These are phyloP conservation scores for Brenthis ino DNA, from an alignment of 2,888 invertebrate species.

Conservation along the genomic window DNA sequence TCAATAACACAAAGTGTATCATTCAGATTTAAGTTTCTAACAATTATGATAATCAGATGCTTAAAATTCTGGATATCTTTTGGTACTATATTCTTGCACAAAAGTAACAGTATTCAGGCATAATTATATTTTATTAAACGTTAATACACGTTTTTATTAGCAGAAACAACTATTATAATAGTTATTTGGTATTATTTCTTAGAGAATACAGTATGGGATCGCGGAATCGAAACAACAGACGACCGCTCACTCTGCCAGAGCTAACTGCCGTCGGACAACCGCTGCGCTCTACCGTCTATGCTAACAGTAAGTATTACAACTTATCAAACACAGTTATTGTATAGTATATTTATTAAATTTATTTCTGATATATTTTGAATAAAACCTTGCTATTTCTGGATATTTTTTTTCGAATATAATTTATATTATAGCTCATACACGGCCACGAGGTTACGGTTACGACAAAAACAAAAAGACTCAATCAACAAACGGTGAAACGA, in stretches of 20 bases:
- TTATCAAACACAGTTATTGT: no score
- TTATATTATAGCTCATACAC: conserved; percentile 58
- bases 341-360: no score
- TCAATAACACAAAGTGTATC: no score
- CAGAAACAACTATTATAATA: not conserved
- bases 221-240: conserved; percentile 52
- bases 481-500: conserved; percentile 55
- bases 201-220: conserved; percentile 61
- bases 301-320: conserved; percentile 59
- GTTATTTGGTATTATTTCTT: conserved; percentile 36
- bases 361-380: conserved; percentile 45
- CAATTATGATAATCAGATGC: not conserved
- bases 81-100: no score
- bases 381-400: conserved; percentile 55
- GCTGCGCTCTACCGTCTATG: conserved; percentile 68
- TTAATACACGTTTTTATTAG: not conserved
- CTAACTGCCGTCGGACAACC: conserved; percentile 59
- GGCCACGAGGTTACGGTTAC: conserved; percentile 64
- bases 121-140: no score
- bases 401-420: conserved; percentile 28
- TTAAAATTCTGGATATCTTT: not conserved
- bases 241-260: conserved; percentile 70
- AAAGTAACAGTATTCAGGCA: no score
- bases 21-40: no score
- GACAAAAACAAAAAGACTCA: conserved; percentile 66